phyloP scores from a whole-genome alignment of 2,797 vertebrate genomes.

The Ciconia nigra region DNA sequence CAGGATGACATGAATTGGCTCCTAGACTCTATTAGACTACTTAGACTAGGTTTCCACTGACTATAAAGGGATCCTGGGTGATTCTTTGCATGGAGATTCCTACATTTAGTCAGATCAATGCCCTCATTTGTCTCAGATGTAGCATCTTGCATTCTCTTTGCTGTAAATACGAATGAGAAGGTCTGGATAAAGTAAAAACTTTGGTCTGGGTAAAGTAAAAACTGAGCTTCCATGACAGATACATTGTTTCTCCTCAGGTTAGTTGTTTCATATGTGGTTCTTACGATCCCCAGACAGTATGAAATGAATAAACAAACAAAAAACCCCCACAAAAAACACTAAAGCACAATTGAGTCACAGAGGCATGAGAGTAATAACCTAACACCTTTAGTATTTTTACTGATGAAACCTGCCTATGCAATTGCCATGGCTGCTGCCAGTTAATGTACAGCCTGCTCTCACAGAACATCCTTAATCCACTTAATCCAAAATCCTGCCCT shows the following conservation, averaged over 20 bases:
- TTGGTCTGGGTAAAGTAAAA: not conserved
- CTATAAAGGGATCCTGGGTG: not conserved
- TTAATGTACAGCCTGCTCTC: not conserved
- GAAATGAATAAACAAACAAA: not conserved
- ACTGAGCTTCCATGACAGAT: not conserved
- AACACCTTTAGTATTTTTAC: not conserved
- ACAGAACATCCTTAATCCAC: not conserved
- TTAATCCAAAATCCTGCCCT: not conserved
- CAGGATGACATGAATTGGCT: not conserved
- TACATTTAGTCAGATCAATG: not conserved
- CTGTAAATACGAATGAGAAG: not conserved
- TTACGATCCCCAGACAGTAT: not conserved
- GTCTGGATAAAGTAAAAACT: not conserved
- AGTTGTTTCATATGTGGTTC: not conserved
- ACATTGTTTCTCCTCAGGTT: not conserved
- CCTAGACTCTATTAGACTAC: not conserved
- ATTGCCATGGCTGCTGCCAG: not conserved
- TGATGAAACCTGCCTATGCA: not conserved
- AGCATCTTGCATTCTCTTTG: not conserved
- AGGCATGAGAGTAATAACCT: not conserved
- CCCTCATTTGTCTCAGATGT: not conserved
- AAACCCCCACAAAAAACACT: accelerated
- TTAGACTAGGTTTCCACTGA: not conserved
- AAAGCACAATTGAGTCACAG: not conserved
- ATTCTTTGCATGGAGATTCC: not conserved